Evolutionary conservation across 2,888 invertebrate species (phyloP).

Genomic region (Melanargia galathea): DNA sequence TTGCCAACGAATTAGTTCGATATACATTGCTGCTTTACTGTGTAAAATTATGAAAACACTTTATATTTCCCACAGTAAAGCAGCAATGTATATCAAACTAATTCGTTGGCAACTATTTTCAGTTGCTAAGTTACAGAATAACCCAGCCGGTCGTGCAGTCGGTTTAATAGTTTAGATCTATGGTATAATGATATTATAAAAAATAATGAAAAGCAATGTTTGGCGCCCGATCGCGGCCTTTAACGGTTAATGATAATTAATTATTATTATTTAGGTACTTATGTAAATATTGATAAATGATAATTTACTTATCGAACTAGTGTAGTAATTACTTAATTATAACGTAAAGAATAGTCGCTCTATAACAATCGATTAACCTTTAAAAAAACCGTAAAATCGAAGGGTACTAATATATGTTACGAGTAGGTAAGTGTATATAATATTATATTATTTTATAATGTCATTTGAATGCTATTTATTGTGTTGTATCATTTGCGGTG

Average conservation of each 20-base stretch:
- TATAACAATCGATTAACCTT: constrained; percentile 71
- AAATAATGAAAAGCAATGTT: constrained; percentile 33
- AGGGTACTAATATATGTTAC: constrained; percentile 79
- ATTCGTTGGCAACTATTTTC: too few relatives aligned
- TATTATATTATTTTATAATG: constrained; percentile 51
- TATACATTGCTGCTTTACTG: too few relatives aligned
- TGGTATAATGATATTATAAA: constrained; percentile 18
- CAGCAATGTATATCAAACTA: too few relatives aligned
- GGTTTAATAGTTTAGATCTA: constrained; percentile 6
- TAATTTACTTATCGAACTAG: constrained; percentile 66
- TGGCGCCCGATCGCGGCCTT: constrained; percentile 44
- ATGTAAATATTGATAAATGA: constrained; percentile 75
- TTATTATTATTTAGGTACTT: constrained; percentile 64
- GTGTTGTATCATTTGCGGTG: constrained; percentile 73
- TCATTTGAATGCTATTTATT: constrained; percentile 79
- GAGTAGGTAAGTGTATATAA: constrained; percentile 66
- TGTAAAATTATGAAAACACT: too few relatives aligned
- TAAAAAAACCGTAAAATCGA: constrained; percentile 76
- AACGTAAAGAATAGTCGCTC: constrained; percentile 68
- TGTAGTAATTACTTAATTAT: constrained; percentile 59
- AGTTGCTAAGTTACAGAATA: too few relatives aligned
- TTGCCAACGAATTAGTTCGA: too few relatives aligned
- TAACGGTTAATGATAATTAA: constrained; percentile 46
- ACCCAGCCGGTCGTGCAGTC: constrained; percentile 46
- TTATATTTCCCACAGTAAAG: too few relatives aligned